Conservation (phyloP, 2,888 invertebrate species). For the Morpho deidamia region DNA sequence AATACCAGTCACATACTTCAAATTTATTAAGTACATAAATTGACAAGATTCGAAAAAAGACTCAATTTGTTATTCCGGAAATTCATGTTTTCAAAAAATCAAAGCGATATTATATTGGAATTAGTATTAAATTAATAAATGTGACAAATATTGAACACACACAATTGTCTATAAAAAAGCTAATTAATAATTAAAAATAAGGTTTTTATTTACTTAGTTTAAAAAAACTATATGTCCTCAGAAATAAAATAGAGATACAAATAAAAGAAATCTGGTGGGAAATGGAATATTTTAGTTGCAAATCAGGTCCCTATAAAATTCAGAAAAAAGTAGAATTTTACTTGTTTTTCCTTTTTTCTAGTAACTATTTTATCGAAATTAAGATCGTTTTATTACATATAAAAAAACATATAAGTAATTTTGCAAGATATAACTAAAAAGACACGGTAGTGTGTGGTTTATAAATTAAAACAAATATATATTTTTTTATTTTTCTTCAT, state of each 20-base stretch:
- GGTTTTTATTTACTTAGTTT: not conserved
- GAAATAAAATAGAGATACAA: not conserved
- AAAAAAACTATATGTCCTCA: not conserved
- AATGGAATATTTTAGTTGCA: conserved; percentile 48
- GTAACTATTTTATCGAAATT: not conserved
- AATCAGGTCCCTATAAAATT: conserved; percentile 41
- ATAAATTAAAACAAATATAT: too few relatives aligned
- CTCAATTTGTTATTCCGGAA: too few relatives aligned
- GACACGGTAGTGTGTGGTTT: too few relatives aligned
- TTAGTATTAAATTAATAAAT: too few relatives aligned
- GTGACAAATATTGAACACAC: too few relatives aligned
- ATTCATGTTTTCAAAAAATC: too few relatives aligned
- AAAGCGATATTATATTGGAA: too few relatives aligned
- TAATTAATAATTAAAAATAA: not conserved
- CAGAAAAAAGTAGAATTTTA: not conserved
- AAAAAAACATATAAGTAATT: not conserved
- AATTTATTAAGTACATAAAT: too few relatives aligned
- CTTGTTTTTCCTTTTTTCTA: not conserved
- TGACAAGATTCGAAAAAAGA: too few relatives aligned
- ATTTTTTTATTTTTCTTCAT: too few relatives aligned
- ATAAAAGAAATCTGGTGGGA: conserved; percentile 32
- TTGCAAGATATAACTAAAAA: not conserved
- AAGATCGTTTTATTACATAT: not conserved
- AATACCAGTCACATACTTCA: too few relatives aligned
- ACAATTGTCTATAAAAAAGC: too few relatives aligned